Conservation (phyloP, 2,113 vertebrate species). For the Herpailurus yagouaroundi region DNA sequence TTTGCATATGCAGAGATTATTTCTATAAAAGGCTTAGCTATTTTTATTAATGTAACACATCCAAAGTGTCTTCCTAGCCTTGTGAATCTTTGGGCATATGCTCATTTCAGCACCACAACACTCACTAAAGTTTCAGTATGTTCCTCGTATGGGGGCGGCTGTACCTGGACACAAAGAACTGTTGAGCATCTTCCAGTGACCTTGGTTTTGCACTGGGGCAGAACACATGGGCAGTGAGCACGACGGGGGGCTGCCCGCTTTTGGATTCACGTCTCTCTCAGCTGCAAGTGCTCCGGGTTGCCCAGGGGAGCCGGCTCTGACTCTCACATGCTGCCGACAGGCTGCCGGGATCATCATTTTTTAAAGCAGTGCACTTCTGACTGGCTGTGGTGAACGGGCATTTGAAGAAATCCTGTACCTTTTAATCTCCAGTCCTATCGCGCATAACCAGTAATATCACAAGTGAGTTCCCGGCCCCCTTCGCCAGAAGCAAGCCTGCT, state of each 20-base stretch:
- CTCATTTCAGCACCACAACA: background rate
- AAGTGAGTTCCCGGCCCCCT: background rate
- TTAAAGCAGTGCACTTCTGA: background rate
- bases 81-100: background rate
- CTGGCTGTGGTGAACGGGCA: too few relatives aligned
- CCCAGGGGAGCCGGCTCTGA: accelerated
- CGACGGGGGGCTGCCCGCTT: background rate
- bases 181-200: background rate
- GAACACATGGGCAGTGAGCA: too few relatives aligned
- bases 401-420: background rate
- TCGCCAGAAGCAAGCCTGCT: background rate
- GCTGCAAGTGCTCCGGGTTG: accelerated
- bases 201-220: accelerated
- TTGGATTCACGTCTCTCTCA: accelerated
- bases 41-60: background rate
- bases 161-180: background rate
- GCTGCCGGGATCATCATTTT: background rate
- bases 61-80: background rate
- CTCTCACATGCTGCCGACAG: background rate
- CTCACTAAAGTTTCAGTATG: background rate
- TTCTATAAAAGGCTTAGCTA: background rate
- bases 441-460: background rate
- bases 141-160: background rate
- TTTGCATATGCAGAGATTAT: background rate
- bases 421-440: background rate